phyloP scores from a whole-genome alignment of 2,888 invertebrate genomes.

The Dasypogon diadema region DNA sequence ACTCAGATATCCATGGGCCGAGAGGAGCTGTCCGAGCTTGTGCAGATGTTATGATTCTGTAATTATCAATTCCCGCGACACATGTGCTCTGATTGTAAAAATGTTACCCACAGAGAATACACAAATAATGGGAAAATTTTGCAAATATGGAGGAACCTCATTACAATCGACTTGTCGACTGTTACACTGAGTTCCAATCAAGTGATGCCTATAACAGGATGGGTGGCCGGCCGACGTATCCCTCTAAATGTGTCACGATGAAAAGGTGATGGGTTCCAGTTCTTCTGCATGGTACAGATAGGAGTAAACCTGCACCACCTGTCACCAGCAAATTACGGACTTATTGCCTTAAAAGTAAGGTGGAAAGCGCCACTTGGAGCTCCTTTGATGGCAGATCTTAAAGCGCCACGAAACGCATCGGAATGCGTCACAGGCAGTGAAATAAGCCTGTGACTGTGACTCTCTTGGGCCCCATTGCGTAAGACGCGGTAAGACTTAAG shows the following conservation, averaged over 20 bases:
- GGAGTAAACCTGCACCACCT: neutral
- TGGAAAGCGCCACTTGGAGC: conserved; percentile 52
- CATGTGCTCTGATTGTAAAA: conserved; percentile 9
- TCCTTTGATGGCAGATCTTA: conserved; percentile 49
- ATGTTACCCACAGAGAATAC: conserved; percentile 39
- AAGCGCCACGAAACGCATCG: conserved; percentile 45
- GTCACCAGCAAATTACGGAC: conserved; percentile 3
- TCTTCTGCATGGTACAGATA: neutral
- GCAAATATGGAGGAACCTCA: conserved; percentile 35
- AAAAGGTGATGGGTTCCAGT: neutral
- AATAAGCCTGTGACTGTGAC: neutral
- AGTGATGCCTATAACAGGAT: neutral
- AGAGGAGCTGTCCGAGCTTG: neutral
- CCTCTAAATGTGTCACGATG: no score
- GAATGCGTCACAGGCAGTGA: conserved; percentile 14
- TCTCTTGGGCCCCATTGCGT: neutral
- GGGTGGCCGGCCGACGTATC: neutral
- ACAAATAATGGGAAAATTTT: conserved; percentile 55
- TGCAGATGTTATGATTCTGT: neutral
- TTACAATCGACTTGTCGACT: neutral
- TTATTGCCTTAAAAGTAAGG: conserved; percentile 51
- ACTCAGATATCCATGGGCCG: neutral
- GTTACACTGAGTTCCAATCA: neutral
- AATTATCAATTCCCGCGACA: conserved; percentile 21
- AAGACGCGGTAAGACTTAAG: neutral